A percentile compares a stretch with the other conserved stretches of the same genome.
Evolutionary conservation across 2,797 vertebrate species (phyloP).

Genomic region (Myotis planiceps): DNA sequence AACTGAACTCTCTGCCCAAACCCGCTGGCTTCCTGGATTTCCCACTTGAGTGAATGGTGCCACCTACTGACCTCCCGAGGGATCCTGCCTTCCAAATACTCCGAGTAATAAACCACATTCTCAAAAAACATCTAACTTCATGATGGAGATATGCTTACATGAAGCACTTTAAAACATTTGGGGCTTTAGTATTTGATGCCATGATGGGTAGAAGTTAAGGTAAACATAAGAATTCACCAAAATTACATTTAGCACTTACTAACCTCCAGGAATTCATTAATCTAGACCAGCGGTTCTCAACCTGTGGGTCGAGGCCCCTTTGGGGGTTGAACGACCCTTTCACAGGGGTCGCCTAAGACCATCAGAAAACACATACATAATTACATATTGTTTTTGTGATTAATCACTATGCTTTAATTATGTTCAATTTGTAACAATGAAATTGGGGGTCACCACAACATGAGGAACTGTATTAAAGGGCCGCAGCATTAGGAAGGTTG

Average conservation of each 20-base stretch:
- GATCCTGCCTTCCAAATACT: not conserved
- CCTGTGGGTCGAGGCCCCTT: too few relatives aligned
- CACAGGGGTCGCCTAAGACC: too few relatives aligned
- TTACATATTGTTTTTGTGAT: too few relatives aligned
- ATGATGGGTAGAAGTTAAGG: not conserved
- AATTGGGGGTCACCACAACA: too few relatives aligned
- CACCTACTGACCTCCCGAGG: not conserved
- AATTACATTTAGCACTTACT: not conserved
- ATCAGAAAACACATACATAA: too few relatives aligned
- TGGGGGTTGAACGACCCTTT: too few relatives aligned
- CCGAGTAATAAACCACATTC: not conserved
- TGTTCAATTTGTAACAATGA: too few relatives aligned
- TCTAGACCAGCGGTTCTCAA: not conserved
- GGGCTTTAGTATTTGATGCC: not conserved
- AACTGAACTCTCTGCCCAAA: not conserved
- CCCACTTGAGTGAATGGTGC: not conserved
- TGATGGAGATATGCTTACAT: not conserved
- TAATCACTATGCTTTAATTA: too few relatives aligned
- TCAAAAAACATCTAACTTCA: constrained; percentile 6
- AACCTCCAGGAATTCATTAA: not conserved
- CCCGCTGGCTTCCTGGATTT: not conserved
- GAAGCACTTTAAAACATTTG: not conserved
- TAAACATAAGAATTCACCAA: constrained; percentile 1
- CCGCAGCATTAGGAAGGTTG: too few relatives aligned
- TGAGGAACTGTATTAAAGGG: too few relatives aligned